These are phyloP conservation scores for Solenopsis invicta DNA, from an alignment of 1,140 invertebrate species.

Conservation along the genomic window DNA sequence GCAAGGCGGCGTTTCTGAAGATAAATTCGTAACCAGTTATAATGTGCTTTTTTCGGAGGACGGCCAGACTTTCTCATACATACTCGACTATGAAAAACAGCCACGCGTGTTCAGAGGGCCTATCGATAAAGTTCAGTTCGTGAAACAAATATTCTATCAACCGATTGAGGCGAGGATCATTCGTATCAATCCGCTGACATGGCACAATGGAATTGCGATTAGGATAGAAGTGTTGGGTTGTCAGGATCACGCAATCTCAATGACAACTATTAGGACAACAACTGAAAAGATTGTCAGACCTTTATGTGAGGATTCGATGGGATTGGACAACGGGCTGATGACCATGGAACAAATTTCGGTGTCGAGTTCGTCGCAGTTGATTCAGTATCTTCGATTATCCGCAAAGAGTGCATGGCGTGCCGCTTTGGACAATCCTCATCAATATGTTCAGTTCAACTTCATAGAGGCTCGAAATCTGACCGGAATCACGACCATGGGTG, in stretches of 20 bases:
- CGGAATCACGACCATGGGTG: conserved; percentile 92
- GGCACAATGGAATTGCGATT: conserved; percentile 92
- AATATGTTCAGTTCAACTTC: conserved; percentile 91
- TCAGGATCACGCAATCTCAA: conserved; percentile 78
- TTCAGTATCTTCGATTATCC: conserved; percentile 74
- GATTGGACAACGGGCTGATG: conserved; percentile 88
- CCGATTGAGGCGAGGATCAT: conserved; percentile 92
- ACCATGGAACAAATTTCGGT: conserved; percentile 88
- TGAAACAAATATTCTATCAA: conserved; percentile 89
- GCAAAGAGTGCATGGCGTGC: conserved; percentile 76
- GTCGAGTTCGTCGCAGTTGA: conserved; percentile 84
- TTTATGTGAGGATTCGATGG: conserved; percentile 90
- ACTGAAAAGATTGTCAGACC: conserved; percentile 57
- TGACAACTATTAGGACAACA: neutral
- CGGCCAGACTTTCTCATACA: conserved; percentile 88
- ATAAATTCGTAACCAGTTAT: conserved; percentile 93
- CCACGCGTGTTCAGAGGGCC: conserved; percentile 92
- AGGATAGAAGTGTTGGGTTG: conserved; percentile 93
- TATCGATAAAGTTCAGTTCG: conserved; percentile 87
- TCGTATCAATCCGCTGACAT: conserved; percentile 91
- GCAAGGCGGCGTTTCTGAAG: conserved; percentile 89
- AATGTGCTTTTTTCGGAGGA: conserved; percentile 91
- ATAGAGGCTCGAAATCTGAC: conserved; percentile 91
- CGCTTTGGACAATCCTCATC: conserved; percentile 78
- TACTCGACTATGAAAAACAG: conserved; percentile 82